Conservation (phyloP, 2,797 vertebrate species). For the Enteromius thamalakanensis region DNA sequence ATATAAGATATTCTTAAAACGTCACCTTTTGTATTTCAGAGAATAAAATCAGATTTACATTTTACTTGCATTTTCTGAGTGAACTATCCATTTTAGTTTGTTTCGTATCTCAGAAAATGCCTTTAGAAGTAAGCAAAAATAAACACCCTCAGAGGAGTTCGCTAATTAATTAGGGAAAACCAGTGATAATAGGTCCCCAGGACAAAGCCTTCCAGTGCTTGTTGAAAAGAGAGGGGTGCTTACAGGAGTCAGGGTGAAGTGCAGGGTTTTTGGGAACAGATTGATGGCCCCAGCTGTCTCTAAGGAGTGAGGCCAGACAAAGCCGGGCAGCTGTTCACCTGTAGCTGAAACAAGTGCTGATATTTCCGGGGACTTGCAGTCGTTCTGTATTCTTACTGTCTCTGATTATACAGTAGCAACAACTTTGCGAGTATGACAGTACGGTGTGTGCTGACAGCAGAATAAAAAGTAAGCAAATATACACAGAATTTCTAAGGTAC, state of each 20-base stretch:
- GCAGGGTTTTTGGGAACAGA: conserved; percentile 65
- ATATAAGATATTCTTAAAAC: background rate
- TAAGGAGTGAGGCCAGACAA: conserved; percentile 71
- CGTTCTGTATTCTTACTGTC: conserved; percentile 13
- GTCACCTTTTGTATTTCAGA: background rate
- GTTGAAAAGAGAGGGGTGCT: conserved; percentile 7
- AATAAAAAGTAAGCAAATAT: background rate
- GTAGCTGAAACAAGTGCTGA: conserved; percentile 73
- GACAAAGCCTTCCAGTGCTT: conserved; percentile 24
- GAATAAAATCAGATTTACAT: background rate
- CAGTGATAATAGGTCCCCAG: background rate
- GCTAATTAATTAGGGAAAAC: background rate
- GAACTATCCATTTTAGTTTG: background rate
- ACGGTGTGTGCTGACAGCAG: background rate
- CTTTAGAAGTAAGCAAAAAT: background rate
- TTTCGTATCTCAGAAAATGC: background rate
- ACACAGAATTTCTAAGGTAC: background rate
- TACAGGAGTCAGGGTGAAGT: conserved; percentile 57
- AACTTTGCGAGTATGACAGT: conserved; percentile 3
- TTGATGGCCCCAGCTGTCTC: conserved; percentile 81
- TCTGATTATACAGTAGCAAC: conserved; percentile 25
- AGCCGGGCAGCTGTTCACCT: conserved; percentile 82
- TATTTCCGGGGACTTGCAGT: conserved; percentile 60
- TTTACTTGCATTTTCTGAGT: background rate
- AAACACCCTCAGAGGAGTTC: background rate